A percentile compares a stretch with the other conserved stretches of the same genome.
Evolutionary conservation across 1,140 invertebrate genomes (phyloP).

Genomic region (Platorchestia sp.): DNA sequence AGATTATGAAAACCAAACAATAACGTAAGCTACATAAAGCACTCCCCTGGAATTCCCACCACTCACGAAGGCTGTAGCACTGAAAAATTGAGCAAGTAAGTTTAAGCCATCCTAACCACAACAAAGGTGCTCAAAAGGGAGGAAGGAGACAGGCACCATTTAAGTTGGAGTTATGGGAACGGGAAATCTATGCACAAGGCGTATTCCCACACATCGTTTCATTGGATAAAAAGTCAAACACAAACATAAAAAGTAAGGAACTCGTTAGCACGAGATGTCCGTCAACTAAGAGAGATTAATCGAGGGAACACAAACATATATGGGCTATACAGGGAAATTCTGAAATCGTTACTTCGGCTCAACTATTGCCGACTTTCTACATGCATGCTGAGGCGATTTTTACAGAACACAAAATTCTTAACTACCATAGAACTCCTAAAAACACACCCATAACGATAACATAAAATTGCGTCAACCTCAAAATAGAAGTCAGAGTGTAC

Average conservation of each 20-base stretch:
- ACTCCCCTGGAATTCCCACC: no score
- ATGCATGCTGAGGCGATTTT: no score
- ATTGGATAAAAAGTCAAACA: not conserved
- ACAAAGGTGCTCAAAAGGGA: no score
- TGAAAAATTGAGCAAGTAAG: no score
- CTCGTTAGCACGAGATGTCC: not conserved
- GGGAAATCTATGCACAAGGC: no score
- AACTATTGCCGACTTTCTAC: not conserved
- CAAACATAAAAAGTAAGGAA: not conserved
- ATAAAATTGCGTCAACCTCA: not conserved
- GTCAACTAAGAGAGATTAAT: not conserved
- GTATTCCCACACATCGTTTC: not conserved
- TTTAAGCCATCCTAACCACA: no score
- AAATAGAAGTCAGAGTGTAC: not conserved
- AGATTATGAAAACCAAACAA: no score
- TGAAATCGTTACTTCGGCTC: not conserved
- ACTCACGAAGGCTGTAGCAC: no score
- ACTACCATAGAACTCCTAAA: not conserved
- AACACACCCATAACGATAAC: not conserved
- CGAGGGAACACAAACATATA: not conserved
- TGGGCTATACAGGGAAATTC: not conserved
- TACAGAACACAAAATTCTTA: not conserved
- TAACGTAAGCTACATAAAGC: no score
- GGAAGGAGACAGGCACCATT: no score
- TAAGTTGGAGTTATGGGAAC: no score